Evolutionary conservation across 2,113 vertebrate genomes (phyloP).

Genomic region (Oreotrochilus melanogaster): DNA sequence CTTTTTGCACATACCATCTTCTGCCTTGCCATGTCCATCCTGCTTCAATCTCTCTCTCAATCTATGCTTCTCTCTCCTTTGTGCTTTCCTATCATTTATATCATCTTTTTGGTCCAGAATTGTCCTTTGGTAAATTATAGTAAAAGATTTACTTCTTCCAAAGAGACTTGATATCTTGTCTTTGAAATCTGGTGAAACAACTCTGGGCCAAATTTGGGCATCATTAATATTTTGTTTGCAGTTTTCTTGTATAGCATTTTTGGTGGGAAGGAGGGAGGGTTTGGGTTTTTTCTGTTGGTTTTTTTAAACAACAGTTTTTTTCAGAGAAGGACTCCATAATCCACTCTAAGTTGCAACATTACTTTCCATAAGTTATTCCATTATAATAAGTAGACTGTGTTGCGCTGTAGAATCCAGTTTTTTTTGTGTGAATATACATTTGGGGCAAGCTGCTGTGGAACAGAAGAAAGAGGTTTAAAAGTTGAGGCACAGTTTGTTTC

Average conservation of each 20-base stretch:
- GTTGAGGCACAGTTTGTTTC: neutral
- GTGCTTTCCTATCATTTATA: conserved; percentile 53
- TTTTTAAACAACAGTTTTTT: conserved; percentile 73
- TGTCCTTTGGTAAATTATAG: conserved; percentile 62
- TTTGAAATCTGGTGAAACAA: conserved; percentile 66
- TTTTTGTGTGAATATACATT: conserved; percentile 74
- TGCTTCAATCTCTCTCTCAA: conserved; percentile 27
- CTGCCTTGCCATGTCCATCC: conserved; percentile 53
- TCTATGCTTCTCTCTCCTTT: conserved; percentile 28
- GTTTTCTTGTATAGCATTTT: conserved; percentile 61
- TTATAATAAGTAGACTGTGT: conserved; percentile 81
- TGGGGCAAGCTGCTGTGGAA: conserved; percentile 85
- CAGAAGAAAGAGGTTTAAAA: conserved; percentile 77
- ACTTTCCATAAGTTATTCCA: conserved; percentile 81
- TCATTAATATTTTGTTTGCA: conserved; percentile 65
- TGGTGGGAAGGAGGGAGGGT: conserved; percentile 59
- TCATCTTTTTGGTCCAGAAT: conserved; percentile 79
- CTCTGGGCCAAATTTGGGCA: conserved; percentile 80
- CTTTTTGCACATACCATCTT: conserved; percentile 55
- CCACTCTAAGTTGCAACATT: conserved; percentile 85
- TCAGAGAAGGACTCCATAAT: conserved; percentile 83
- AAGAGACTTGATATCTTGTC: neutral
- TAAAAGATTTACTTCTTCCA: conserved; percentile 44
- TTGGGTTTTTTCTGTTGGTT: conserved; percentile 40
- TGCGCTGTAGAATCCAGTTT: conserved; percentile 75